phyloP scores from a whole-genome alignment of 2,888 invertebrate genomes.

The Argyresthia goedartella region DNA sequence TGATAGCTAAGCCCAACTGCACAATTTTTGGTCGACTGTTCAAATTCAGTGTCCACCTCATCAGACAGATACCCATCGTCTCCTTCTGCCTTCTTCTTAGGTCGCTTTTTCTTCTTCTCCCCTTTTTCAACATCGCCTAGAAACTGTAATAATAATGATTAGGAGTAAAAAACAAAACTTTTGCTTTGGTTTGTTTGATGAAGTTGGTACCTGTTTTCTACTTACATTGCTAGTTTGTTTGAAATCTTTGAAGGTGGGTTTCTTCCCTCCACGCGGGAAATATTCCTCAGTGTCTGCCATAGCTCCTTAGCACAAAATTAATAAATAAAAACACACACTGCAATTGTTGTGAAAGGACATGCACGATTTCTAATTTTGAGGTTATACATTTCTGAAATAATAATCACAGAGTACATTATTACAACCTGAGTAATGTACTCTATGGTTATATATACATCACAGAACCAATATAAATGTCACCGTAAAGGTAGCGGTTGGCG shows the following conservation, averaged over 20 bases:
- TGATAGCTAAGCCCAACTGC: conserved; percentile 40
- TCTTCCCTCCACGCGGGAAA: conserved; percentile 70
- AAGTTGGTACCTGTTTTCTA: conserved; percentile 7
- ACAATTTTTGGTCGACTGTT: conserved; percentile 43
- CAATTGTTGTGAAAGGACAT: no score
- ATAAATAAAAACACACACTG: no score
- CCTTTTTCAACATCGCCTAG: conserved; percentile 49
- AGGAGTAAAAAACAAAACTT: background rate
- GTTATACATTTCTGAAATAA: no score
- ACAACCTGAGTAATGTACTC: no score
- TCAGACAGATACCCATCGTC: conserved; percentile 62
- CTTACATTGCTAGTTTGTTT: conserved; percentile 55
- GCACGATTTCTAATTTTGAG: no score
- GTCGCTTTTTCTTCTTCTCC: conserved; percentile 47
- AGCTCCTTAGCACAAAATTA: no score
- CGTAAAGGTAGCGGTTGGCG: no score
- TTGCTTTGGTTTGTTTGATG: no score
- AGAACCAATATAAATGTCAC: no score
- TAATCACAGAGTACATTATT: no score
- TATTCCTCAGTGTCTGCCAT: conserved; percentile 63
- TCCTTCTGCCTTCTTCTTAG: conserved; percentile 42
- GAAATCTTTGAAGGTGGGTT: conserved; percentile 50
- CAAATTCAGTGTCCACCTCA: conserved; percentile 34
- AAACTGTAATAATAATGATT: conserved; percentile 28
- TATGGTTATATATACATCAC: no score